Evolutionary conservation across 2,797 vertebrate species (phyloP), one percentile per base, ranked within the genome.

Genomic region (Pseudomugil gertrudae): DNA sequence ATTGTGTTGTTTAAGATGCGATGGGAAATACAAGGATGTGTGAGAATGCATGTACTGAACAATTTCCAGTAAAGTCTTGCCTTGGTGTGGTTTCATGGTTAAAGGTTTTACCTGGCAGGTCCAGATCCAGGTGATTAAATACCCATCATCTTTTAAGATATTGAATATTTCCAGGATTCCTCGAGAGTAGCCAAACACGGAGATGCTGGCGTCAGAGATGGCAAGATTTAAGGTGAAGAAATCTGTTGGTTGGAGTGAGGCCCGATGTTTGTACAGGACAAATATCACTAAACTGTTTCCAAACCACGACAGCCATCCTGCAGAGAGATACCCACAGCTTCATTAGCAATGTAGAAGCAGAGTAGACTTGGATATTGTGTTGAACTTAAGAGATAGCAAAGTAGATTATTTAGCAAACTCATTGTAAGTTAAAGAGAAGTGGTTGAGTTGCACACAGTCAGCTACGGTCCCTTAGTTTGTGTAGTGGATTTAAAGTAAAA

Each of bases 251-350:
- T 95, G 95, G 52, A 97, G 93, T 36, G 87, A 74, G 6, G 89
- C 83, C 63, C 94, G 93, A 79, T 97, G 95, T 73, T 94, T 95
- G 80, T 94, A 95, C 43, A 96, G 84, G 48, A 97, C 89, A 81
- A 97, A 95, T 71, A 96, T 95, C 81, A 95, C 95, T 69, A 95
- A 79, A 78, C 94, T 95, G 88, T 96, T 97, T 73, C 95, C 94
- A 88, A 97, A 95, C 96, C 94, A 97, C 55, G 96, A 95, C 52
- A 95, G 80, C 95, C 95, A 96, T 61, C 95, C 95, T 96, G 74
- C 10, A 50, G 76, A 79, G 36, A 83, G 47, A 79, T 5, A 84
- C 56, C 79, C 45, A 81, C 63, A 86, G 3, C 0, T 9, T 15
- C 56, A 9, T 72, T 19, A 58, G 26, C 1, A 55, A 51, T 36